Base-by-base conservation (phyloP, 1,140 invertebrate species). In the Thalassaphorura encarpata region DNA sequence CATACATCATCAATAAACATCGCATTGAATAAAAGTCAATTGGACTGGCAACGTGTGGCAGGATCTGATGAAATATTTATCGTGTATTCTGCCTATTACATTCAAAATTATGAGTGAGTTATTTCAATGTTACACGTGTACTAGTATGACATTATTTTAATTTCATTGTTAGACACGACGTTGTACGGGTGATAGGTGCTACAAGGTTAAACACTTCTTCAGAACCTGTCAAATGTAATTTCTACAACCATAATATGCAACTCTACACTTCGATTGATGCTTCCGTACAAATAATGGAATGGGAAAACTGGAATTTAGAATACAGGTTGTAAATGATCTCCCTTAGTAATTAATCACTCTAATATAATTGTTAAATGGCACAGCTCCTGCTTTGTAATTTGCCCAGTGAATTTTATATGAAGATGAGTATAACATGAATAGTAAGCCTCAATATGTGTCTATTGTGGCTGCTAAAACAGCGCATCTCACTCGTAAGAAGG, bases 291-390 rank as follows among this genome's bases (percentile, higher is more conserved):
- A 78, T 85, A 0, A 93, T 94, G 28, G n/a, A n/a, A n/a, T 75
- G 88, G 26, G 90, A 95, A 71, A 92, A 93, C 70, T 95, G 89
- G 89, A 93, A 91, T 69, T 72, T 93, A 2, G 89, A 89, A 67
- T 95, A 91, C 71, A 92, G 63, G 63, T 62, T n/a, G n/a, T n/a
- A n/a, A n/a, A n/a, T n/a, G n/a, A n/a, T n/a, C n/a, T n/a, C n/a
- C n/a, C n/a, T n/a, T n/a, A n/a, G n/a, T n/a, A n/a, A n/a, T n/a
- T n/a, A n/a, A n/a, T n/a, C n/a, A n/a, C n/a, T n/a, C n/a, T n/a
- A n/a, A n/a, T n/a, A n/a, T n/a, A n/a, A n/a, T n/a, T n/a, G n/a
- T n/a, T n/a, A n/a, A n/a, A n/a, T n/a, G n/a, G n/a, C n/a, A n/a
- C n/a, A n/a, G n/a, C n/a, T n/a, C n/a, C n/a, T n/a, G n/a, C n/a